Conservation (phyloP, 2,113 vertebrate genomes). For the Xiphorhynchus elegans region DNA sequence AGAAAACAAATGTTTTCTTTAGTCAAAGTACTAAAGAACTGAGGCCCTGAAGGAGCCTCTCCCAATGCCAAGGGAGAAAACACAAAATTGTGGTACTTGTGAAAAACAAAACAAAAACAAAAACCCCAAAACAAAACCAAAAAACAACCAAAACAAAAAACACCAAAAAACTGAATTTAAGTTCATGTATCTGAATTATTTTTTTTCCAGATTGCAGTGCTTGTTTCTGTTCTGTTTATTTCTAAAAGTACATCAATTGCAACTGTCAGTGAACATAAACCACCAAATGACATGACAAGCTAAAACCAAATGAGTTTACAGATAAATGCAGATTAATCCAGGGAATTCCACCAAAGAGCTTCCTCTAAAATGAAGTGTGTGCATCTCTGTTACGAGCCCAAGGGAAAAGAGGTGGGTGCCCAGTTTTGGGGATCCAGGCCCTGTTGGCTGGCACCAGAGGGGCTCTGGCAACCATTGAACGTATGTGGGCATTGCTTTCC, state of each 20-base stretch:
- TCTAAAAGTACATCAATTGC: neutral
- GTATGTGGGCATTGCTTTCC: rapidly evolving
- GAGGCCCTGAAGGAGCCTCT: neutral
- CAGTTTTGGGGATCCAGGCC: neutral
- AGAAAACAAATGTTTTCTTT: neutral
- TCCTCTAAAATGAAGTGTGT: neutral
- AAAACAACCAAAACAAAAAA: too few relatives aligned
- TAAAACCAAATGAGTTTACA: rapidly evolving
- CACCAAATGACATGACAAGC: rapidly evolving
- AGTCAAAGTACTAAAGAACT: neutral
- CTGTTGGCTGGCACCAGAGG: neutral
- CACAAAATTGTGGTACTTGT: neutral
- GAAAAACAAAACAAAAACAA: neutral
- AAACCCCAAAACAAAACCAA: too few relatives aligned
- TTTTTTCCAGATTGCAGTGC: neutral
- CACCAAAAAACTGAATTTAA: neutral
- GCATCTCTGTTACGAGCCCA: neutral
- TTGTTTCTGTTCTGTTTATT: neutral
- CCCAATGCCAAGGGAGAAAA: neutral
- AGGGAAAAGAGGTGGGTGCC: neutral
- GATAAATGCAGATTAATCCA: neutral
- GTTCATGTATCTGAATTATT: neutral
- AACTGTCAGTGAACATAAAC: neutral
- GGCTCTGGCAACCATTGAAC: neutral
- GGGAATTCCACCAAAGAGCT: neutral